Percentiles rank a stretch among this genome's conserved stretches.
Evolutionary conservation across 1,140 invertebrate genomes (phyloP).

Genomic region (Tribolium madens): DNA sequence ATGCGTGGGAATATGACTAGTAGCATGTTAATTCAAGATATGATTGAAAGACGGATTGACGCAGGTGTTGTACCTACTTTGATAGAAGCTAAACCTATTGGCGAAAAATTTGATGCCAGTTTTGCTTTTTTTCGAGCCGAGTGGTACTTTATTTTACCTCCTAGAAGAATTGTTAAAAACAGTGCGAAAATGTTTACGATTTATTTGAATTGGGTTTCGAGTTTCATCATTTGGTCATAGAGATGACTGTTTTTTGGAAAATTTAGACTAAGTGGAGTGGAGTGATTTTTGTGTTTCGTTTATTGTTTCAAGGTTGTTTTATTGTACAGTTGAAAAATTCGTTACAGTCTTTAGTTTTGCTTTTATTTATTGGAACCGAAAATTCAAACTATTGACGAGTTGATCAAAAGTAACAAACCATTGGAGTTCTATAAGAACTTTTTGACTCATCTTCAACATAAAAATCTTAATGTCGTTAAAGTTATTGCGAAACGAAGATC

Average conservation of each 20-base stretch:
- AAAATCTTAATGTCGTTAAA: neutral
- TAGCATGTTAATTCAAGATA: neutral
- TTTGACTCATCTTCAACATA: neutral
- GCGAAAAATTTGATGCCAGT: neutral
- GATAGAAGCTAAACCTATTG: neutral
- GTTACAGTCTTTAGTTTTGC: neutral
- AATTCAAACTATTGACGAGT: neutral
- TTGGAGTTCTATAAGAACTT: neutral
- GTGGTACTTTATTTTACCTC: neutral
- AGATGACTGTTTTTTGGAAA: neutral
- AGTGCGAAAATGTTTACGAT: too few relatives aligned
- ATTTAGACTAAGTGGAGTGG: neutral
- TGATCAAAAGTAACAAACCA: neutral
- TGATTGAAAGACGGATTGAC: neutral
- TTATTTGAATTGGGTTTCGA: too few relatives aligned
- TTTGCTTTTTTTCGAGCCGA: neutral
- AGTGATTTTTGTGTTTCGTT: neutral
- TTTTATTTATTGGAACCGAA: conserved; percentile 7
- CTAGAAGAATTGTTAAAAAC: neutral
- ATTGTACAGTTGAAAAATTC: neutral
- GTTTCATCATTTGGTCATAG: neutral
- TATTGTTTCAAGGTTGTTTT: neutral
- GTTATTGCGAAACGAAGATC: neutral
- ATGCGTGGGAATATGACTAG: neutral
- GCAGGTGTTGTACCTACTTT: neutral